Percentiles rank a stretch among this genome's conserved stretches.
phyloP scores from a whole-genome alignment of 1,140 invertebrate genomes.

The Idris sp. region DNA sequence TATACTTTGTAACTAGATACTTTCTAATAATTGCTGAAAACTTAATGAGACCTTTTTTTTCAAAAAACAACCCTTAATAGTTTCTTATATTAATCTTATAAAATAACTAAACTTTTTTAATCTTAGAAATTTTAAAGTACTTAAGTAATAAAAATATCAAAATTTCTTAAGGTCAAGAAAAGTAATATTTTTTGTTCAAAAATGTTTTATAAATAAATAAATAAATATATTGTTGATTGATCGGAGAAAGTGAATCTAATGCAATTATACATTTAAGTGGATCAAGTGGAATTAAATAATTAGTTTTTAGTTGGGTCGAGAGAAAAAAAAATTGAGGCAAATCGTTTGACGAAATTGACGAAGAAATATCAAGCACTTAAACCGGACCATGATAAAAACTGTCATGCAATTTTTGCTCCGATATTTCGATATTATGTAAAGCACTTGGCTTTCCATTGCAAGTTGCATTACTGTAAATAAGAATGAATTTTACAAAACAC shows the following conservation, averaged over 20 bases:
- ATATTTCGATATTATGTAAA: conserved; percentile 26
- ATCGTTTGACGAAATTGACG: neutral
- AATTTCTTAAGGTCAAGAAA: no score
- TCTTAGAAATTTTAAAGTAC: no score
- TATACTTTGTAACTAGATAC: no score
- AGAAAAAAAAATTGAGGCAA: neutral
- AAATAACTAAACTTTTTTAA: no score
- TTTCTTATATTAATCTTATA: no score
- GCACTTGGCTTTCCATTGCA: conserved; percentile 7
- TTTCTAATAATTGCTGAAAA: no score
- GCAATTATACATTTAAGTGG: conserved; percentile 35
- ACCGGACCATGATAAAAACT: conserved; percentile 3
- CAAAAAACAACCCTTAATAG: no score
- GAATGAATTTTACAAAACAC: conserved; percentile 12
- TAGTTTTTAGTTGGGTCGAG: conserved; percentile 22
- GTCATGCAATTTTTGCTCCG: neutral
- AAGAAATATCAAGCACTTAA: conserved; percentile 1
- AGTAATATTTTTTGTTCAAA: no score
- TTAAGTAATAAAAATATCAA: no score
- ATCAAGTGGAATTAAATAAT: conserved; percentile 31
- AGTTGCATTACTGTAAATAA: conserved; percentile 8
- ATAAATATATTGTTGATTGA: no score
- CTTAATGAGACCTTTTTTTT: no score
- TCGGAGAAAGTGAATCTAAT: conserved; percentile 24
- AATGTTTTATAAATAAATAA: no score